These are phyloP conservation scores for Glomeris marginata DNA, from an alignment of 2,888 invertebrate genomes.

Conservation along the genomic window DNA sequence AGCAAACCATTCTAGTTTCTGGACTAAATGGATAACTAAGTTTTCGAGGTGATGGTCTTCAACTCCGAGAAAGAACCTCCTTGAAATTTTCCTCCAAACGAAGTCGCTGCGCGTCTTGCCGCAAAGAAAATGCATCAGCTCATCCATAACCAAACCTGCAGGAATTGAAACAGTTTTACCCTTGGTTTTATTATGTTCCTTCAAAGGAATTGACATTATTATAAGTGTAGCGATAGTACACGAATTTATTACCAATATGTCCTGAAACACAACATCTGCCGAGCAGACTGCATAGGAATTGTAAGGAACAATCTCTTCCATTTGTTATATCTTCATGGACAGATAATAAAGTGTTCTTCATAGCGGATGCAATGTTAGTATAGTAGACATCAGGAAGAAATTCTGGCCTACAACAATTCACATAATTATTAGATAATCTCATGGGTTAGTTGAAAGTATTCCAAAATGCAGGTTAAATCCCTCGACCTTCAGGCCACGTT, in stretches of 20 bases:
- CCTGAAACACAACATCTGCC: conserved; percentile 11
- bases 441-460: too few species aligned
- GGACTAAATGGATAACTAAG: too few species aligned
- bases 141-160: not conserved
- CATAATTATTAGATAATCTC: too few species aligned
- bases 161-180: not conserved
- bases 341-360: not conserved
- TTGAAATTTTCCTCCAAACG: conserved; percentile 12
- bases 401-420: too few species aligned
- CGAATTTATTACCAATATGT: conserved; percentile 2
- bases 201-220: not conserved
- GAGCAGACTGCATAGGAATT: conserved; percentile 8
- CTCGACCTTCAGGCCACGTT: too few species aligned
- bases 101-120: conserved; percentile 8
- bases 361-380: not conserved
- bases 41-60: too few species aligned
- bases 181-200: not conserved
- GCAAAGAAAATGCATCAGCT: not conserved
- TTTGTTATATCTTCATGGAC: not conserved
- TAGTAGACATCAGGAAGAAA: conserved; percentile 9
- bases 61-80: conserved; percentile 1
- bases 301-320: conserved; percentile 2
- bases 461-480: too few species aligned
- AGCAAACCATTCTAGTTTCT: too few species aligned
- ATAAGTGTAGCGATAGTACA: not conserved